A percentile compares a stretch with the other conserved stretches of the same genome.
These are phyloP conservation scores for Sardina pilchardus DNA, from an alignment of 2,113 vertebrate genomes.

Conservation along the genomic window DNA sequence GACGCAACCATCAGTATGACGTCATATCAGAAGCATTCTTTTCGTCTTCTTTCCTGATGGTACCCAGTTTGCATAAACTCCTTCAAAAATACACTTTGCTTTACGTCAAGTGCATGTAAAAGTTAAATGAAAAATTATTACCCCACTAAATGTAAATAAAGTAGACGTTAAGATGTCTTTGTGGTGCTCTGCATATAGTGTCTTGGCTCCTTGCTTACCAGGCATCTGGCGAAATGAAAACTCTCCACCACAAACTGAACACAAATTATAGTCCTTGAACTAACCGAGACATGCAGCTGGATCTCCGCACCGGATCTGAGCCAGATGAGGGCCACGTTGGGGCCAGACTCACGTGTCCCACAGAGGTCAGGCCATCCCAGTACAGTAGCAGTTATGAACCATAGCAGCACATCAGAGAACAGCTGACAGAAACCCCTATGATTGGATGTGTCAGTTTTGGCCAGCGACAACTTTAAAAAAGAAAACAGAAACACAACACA, in stretches of 20 bases:
- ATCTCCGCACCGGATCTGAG: neutral
- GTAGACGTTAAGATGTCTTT: neutral
- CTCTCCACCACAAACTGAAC: slow-evolving; percentile 12
- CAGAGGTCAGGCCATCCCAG: neutral
- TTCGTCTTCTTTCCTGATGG: neutral
- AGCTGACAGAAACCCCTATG: neutral
- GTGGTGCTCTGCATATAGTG: neutral
- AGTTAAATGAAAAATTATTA: neutral
- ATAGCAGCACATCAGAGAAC: neutral
- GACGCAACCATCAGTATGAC: neutral
- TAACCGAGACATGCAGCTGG: slow-evolving; percentile 1
- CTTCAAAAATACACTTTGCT: too few relatives aligned
- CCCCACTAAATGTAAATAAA: neutral
- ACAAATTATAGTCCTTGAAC: slow-evolving; percentile 10
- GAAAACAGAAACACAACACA: neutral
- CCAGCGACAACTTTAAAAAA: neutral
- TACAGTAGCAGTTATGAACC: neutral
- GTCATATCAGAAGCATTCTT: neutral
- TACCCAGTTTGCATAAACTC: neutral
- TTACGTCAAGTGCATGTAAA: neutral
- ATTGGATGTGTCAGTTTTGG: neutral
- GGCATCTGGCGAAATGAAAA: neutral
- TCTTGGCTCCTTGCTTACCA: neutral
- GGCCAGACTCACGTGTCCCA: too few relatives aligned
- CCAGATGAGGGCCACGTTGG: neutral